Evolutionary conservation across 2,113 vertebrate genomes (phyloP).

Genomic region (Laticauda laticaudata): DNA sequence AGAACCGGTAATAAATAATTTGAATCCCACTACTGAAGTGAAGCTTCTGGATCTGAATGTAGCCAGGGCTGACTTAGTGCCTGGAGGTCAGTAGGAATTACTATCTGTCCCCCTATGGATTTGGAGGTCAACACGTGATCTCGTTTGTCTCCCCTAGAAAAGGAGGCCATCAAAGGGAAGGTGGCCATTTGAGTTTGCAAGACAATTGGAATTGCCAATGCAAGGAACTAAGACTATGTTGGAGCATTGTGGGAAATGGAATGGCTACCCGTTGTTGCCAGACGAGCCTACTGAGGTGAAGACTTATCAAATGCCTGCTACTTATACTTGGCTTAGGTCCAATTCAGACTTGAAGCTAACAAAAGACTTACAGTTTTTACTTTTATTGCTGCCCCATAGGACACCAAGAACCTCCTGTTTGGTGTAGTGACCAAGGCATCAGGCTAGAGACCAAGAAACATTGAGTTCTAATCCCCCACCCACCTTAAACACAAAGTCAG

Average conservation of each 20-base stretch:
- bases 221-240: background rate
- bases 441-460: background rate
- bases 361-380: background rate
- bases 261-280: background rate
- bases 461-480: background rate
- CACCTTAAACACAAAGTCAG: background rate
- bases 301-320: background rate
- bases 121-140: background rate
- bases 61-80: background rate
- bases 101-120: background rate
- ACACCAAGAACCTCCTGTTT: background rate
- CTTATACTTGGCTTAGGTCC: background rate
- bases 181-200: background rate
- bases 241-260: background rate
- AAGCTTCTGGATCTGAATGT: background rate
- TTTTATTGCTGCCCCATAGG: background rate
- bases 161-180: background rate
- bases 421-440: background rate
- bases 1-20: too few relatives aligned
- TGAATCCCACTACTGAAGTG: too few relatives aligned
- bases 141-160: background rate
- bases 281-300: background rate
- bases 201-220: background rate
- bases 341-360: background rate
- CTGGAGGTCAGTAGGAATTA: background rate